Evolutionary conservation across 2,888 invertebrate species (phyloP), one percentile per base, ranked within the genome.

Genomic region (Syrista parreyssii): DNA sequence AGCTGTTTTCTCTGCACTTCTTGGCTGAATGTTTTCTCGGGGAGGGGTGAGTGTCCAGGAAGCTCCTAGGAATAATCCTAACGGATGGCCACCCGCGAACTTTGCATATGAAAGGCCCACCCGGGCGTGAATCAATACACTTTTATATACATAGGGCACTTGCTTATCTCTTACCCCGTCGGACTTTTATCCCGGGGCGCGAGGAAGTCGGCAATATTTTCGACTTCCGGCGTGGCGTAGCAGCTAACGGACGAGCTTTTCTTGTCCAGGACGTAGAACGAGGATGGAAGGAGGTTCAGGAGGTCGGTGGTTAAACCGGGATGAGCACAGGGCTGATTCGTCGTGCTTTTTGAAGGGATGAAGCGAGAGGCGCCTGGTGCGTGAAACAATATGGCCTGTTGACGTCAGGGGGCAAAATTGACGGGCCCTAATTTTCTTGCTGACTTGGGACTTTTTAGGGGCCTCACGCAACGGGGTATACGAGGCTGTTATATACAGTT

Each of bases 31-130:
- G 71, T 32, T 30, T 71, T 71, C 33, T 33, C 74, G 11, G 74
- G 12, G 71, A 15, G 74, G 9, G 71, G 35, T 34, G 31, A 30
- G 23, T 33, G 74, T 69, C 68, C 32, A 15, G 69, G 55, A 75
- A 75, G 76, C 76, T 36, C 75, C 75, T 82, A 85, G 86, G 88
- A 90, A 89, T 90, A 90, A 91, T 91, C 90, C 90, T 89, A 90
- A 91, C 88, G 89, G 90, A 91, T 91, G 89, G 89, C 88, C 88
- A 84, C 83, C 85, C 88, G 86, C 85, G 84, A 87, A 82, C 87
- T 91, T 91, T 91, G 90, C 91, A 91, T 91, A 91, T 91, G 91
- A 91, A 91, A 91, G 86, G 88, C 85, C 55, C 76, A 77, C 81
- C 81, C 74, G 79, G 78, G 79, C 78, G 84, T 79, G 88, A 90